Percentiles rank a stretch among this genome's conserved stretches.
phyloP scores from a whole-genome alignment of 2,113 vertebrate genomes.

The Callaeas wilsoni region DNA sequence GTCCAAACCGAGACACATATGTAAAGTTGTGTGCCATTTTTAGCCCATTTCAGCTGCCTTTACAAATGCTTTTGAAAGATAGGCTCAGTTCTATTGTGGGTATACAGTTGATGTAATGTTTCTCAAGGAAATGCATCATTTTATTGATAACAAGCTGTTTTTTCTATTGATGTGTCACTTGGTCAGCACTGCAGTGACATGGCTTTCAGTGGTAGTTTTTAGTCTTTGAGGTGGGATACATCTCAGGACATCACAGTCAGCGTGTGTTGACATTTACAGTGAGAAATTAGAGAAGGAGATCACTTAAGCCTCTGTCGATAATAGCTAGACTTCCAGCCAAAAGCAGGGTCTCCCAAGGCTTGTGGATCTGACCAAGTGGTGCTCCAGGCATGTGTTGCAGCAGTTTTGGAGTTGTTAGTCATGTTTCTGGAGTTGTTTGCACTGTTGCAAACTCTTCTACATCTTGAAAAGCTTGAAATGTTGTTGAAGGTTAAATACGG shows the following conservation, averaged over 20 bases:
- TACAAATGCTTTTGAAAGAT: neutral
- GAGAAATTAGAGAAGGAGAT: neutral
- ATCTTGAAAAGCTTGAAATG: neutral
- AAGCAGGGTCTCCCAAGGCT: neutral
- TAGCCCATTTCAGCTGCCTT: neutral
- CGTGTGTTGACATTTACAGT: neutral
- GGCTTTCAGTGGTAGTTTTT: neutral
- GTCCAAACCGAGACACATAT: no score
- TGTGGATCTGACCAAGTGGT: neutral
- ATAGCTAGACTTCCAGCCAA: neutral
- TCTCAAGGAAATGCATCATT: neutral
- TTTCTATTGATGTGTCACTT: neutral
- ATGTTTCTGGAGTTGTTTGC: no score
- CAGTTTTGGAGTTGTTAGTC: neutral
- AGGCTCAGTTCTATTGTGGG: neutral
- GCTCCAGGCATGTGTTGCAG: neutral
- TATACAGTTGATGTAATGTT: neutral
- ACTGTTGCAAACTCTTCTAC: neutral
- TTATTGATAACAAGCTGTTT: neutral
- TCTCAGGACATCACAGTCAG: neutral
- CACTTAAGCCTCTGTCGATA: neutral
- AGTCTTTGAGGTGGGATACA: neutral
- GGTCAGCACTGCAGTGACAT: neutral
- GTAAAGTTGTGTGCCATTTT: neutral
- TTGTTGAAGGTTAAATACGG: neutral